Evolutionary conservation across 2,888 invertebrate species (phyloP).

Genomic region (Tetramorium bicarinatum): DNA sequence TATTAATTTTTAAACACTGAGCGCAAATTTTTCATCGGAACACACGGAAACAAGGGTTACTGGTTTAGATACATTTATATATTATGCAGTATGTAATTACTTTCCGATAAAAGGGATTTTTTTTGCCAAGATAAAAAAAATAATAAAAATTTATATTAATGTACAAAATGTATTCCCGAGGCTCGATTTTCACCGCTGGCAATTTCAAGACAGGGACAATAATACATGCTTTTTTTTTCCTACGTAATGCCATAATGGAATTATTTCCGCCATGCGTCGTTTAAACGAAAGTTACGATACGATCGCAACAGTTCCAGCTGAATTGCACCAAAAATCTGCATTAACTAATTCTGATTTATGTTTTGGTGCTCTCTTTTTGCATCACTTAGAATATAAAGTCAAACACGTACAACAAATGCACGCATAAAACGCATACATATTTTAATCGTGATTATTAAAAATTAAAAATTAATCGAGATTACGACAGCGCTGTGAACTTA

Average conservation of each 20-base stretch:
- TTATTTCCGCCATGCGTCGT: conserved; percentile 1
- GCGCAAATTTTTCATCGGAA: conserved; percentile 54
- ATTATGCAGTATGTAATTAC: conserved; percentile 54
- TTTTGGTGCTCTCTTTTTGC: background rate
- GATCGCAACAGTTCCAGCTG: background rate
- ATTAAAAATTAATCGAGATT: conserved; percentile 16
- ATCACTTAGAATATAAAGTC: conserved; percentile 11
- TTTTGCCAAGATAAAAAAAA: conserved; percentile 50
- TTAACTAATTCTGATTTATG: conserved; percentile 6
- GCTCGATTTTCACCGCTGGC: conserved; percentile 5
- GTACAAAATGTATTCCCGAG: conserved; percentile 19
- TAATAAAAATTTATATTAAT: conserved; percentile 52
- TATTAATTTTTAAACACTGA: conserved; percentile 55
- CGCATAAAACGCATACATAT: background rate
- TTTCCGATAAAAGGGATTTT: conserved; percentile 49
- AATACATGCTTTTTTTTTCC: conserved; percentile 19
- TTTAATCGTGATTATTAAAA: background rate
- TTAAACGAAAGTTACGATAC: conserved; percentile 28
- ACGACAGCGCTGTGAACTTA: too few species aligned
- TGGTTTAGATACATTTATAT: conserved; percentile 54
- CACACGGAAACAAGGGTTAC: conserved; percentile 52
- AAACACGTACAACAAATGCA: background rate
- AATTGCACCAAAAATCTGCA: conserved; percentile 1
- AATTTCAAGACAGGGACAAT: conserved; percentile 38
- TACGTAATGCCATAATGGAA: conserved; percentile 25